Conservation (phyloP, 1,140 invertebrate species). For the Brachystomella parvula region DNA sequence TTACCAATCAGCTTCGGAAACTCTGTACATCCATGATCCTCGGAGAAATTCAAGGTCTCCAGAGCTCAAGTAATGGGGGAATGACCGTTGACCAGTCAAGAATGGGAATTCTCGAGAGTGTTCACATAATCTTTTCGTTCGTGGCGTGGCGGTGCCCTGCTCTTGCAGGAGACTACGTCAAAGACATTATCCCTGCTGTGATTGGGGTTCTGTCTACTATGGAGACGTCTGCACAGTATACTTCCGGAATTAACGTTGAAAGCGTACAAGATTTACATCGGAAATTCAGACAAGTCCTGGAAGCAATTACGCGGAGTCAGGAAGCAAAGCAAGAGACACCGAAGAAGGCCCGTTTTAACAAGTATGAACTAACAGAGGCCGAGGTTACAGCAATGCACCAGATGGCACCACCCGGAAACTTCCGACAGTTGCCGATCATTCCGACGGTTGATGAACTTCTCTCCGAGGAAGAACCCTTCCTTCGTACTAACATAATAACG, state of each 20-base stretch:
- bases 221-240: no score
- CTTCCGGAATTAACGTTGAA: no score
- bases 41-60: neutral
- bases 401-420: slow-evolving; percentile 17
- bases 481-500: slow-evolving; percentile 53
- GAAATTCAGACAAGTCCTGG: neutral
- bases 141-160: neutral
- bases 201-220: neutral
- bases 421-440: slow-evolving; percentile 21
- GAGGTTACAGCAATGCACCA: slow-evolving; percentile 23
- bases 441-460: slow-evolving; percentile 26
- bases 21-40: neutral
- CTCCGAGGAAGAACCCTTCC: slow-evolving; percentile 39
- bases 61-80: neutral
- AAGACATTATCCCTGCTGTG: neutral
- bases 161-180: neutral
- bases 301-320: neutral
- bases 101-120: neutral
- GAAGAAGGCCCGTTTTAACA: neutral
- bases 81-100: neutral
- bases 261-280: neutral
- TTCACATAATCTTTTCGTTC: neutral
- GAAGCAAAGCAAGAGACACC: neutral
- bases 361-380: slow-evolving; percentile 9
- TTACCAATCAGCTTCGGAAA: slow-evolving; percentile 4